A percentile compares a stretch with the other conserved stretches of the same genome.
Conservation (phyloP, 2,797 vertebrate species). For the Scolopax bukidnonensis region DNA sequence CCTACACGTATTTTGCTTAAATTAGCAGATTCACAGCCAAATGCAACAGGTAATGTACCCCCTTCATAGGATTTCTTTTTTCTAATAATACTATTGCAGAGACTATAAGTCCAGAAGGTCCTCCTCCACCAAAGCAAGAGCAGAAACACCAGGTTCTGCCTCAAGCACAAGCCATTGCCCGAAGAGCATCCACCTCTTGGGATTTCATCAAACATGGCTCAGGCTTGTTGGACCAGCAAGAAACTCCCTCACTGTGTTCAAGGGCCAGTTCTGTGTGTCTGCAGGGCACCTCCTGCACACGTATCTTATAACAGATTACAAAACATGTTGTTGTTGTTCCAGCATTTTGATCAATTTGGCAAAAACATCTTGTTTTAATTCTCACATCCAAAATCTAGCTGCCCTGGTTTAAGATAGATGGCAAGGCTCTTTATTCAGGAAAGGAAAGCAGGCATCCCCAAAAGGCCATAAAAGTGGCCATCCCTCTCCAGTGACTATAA, state of each 20-base stretch:
- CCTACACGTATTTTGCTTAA: neutral
- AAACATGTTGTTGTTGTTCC: neutral
- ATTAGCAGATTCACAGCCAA: neutral
- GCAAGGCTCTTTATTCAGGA: fast-evolving
- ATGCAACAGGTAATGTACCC: neutral
- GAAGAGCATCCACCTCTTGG: neutral
- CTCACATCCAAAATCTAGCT: neutral
- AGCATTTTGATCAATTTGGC: neutral
- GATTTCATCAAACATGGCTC: neutral
- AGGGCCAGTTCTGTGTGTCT: neutral
- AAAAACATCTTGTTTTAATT: neutral
- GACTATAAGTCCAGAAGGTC: neutral
- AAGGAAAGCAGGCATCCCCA: neutral
- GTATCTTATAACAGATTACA: neutral
- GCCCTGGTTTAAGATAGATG: neutral
- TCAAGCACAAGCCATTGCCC: fast-evolving
- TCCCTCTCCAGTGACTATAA: neutral
- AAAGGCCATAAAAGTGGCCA: neutral
- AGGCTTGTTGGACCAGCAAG: neutral
- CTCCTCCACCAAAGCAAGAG: neutral
- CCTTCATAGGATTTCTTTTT: neutral
- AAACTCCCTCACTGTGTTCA: neutral
- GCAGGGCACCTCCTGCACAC: neutral
- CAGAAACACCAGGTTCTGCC: neutral
- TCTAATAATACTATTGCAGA: neutral